Base-by-base conservation (phyloP, 1,140 invertebrate species). In the Pentalonia nigronervosa region DNA sequence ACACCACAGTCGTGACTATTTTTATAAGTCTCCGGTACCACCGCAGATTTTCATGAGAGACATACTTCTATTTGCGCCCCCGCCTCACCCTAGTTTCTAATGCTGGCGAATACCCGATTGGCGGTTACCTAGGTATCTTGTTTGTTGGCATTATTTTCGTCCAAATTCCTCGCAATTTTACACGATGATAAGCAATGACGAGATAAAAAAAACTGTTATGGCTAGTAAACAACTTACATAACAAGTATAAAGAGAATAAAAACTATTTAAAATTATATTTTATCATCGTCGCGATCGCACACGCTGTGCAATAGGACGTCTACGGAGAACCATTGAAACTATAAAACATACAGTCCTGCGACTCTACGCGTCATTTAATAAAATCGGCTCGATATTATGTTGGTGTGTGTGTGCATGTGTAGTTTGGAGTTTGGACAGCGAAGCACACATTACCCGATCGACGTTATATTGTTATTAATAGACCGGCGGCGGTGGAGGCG, bases 381-480 rank as follows among this genome's bases (percentile, higher is more conserved):
- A 76, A 76, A 6, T 30, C 60, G 30, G 60, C 1, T 76, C 60
- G 60, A 76, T 76, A 76, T 14, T n/a, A n/a, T 30, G n/a, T 76
- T 4, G 41, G 17, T 76, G 60, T 67, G 4, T 67, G 60, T n/a
- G 60, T n/a, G 60, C 14, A 30, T 34, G 60, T 76, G 7, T n/a
- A 76, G 60, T 76, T 67, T 76, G 21, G 60, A 76, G 60, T 76
- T 76, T 76, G 60, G 60, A 76, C 60, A 76, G 60, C 11, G 60
- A 76, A 23, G 21, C 81, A 83, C 81, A 41, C 81, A 83, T 41
- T 36, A 83, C 81, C 81, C n/a, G 21, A 83, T 36, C 81, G 81
- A 83, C 36, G 81, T 86, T 45, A 45, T 86, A 86, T 86, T 86
- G 41, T 86, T 86, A 86, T 86, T 86, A 86, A 41, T 86, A 86